These are phyloP conservation scores for Clostera curtula DNA, from an alignment of 2,888 invertebrate genomes.

Conservation along the genomic window DNA sequence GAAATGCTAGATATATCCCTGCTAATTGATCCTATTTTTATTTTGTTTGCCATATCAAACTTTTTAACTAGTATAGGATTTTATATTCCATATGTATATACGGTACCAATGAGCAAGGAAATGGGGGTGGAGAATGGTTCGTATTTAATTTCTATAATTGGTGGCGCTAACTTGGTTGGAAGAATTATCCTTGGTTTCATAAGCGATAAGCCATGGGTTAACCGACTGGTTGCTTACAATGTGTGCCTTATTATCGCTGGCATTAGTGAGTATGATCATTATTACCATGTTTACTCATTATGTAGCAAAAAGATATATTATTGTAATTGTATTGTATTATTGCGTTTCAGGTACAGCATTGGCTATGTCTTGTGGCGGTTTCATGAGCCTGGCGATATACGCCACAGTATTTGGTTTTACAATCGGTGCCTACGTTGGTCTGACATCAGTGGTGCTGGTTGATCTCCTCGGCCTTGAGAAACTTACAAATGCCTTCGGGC, in stretches of 20 bases:
- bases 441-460: slow-evolving; percentile 95
- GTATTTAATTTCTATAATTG: slow-evolving; percentile 86
- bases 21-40: slow-evolving; percentile 88
- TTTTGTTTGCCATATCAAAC: slow-evolving; percentile 94
- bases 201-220: slow-evolving; percentile 92
- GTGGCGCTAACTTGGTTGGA: slow-evolving; percentile 92
- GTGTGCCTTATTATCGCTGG: slow-evolving; percentile 91
- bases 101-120: slow-evolving; percentile 82
- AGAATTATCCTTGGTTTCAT: slow-evolving; percentile 90
- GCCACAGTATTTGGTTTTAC: slow-evolving; percentile 90
- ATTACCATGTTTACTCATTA: background rate
- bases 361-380: slow-evolving; percentile 84
- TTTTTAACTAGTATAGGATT: slow-evolving; percentile 96
- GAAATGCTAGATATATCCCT: slow-evolving; percentile 92
- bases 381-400: slow-evolving; percentile 84
- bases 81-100: slow-evolving; percentile 93
- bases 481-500: slow-evolving; percentile 96
- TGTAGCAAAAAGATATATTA: background rate
- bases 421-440: slow-evolving; percentile 96
- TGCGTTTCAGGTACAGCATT: slow-evolving; percentile 82
- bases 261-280: slow-evolving; percentile 77
- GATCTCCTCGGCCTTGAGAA: slow-evolving; percentile 94
- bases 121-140: slow-evolving; percentile 77
- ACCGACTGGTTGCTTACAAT: slow-evolving; percentile 93
- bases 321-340: slow-evolving; percentile 3